Evolutionary conservation across 1,140 invertebrate genomes (phyloP).

Genomic region (Periplaneta americana): DNA sequence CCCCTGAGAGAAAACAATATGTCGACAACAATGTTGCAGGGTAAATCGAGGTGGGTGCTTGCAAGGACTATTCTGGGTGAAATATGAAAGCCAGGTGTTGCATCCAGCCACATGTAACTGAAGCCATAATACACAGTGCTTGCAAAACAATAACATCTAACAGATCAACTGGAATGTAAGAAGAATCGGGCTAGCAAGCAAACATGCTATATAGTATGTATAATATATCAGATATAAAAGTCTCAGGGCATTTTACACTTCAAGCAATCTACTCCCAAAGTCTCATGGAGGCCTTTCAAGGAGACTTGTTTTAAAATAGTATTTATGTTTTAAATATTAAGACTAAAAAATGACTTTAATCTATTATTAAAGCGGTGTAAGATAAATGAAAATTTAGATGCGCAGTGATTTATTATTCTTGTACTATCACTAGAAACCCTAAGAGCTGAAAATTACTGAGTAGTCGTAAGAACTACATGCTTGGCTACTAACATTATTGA

Average conservation of each 20-base stretch:
- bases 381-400: not conserved
- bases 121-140: not conserved
- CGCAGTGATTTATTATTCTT: not conserved
- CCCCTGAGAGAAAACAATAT: not conserved
- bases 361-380: not conserved
- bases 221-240: not conserved
- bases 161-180: not conserved
- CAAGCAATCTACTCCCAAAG: conserved; percentile 20
- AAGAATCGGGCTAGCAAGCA: not conserved
- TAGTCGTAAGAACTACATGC: not conserved
- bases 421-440: not conserved
- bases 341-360: not conserved
- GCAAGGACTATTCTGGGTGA: not conserved
- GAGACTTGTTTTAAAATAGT: not conserved
- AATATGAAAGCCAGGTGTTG: not conserved
- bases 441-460: not conserved
- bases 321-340: not conserved
- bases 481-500: not conserved
- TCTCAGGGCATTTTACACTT: not conserved
- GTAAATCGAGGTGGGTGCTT: not conserved
- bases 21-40: not conserved
- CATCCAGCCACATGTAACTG: not conserved
- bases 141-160: not conserved
- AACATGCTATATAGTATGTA: too few relatives aligned
- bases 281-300: conserved; percentile 20